Evolutionary conservation across 2,888 invertebrate species (phyloP), one percentile per base, ranked within the genome.

Genomic region (Drosophila monieri): DNA sequence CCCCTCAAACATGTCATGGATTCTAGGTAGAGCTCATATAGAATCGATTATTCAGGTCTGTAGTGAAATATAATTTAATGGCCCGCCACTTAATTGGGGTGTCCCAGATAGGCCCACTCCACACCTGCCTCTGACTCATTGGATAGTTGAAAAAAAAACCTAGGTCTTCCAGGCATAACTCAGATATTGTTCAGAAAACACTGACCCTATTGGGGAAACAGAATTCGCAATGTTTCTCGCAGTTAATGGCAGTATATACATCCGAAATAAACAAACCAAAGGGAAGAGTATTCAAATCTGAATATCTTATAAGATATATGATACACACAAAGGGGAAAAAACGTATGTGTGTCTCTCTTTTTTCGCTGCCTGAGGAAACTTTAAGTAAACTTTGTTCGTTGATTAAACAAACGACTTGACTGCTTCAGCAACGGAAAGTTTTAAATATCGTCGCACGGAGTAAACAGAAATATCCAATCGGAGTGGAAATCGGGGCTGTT

Each of bases 71-170:
- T 52, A 53, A 53, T 35, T 65, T 41, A 65, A 62, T 51, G 44
- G 44, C 44, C 35, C 35, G 32, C 18, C 62, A 61, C 43, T 61
- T 62, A 62, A 59, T 56, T 58, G 59, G 44, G 59, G 25, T 44
- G 35, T 57, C 44, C 59, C 59, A 59, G 35, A 46, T 59, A 59
- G 59, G 43, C 57, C 57, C 18, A 15, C 44, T 37, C 21, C 60
- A 32, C 60, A 60, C 60, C 60, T 60, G 60, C 15, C 46, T 12
- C 10, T 60, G 60, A 60, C 60, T 60, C 60, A 60, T 39, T 12
- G 3, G 9, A 44, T 27, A 12, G 9, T 9, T 2, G 9, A 10
- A 4, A 21, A 37, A 58, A 44, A 27, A n/a, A 23, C 14, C 25
- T 10, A 5, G n/a, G 25, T 10, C n/a, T 32, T 15, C 2, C 10